Evolutionary conservation across 1,140 invertebrate species (phyloP).

Genomic region (Cyphomyrmex costatus): DNA sequence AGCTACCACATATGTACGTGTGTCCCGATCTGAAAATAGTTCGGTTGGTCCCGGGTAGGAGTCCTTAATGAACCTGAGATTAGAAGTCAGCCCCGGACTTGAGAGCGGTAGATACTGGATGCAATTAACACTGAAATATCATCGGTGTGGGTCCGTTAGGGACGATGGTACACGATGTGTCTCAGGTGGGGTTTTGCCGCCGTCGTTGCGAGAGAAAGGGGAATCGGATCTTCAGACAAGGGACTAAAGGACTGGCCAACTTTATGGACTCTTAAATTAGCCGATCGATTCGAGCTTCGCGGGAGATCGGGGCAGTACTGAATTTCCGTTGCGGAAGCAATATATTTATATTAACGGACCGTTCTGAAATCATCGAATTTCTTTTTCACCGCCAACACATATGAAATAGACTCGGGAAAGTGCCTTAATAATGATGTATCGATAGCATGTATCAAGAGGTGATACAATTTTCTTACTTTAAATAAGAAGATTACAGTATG

Average conservation of each 20-base stretch:
- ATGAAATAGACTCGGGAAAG: neutral
- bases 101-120: conserved; percentile 79
- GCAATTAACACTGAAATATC: conserved; percentile 85
- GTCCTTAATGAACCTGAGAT: conserved; percentile 84
- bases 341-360: conserved; percentile 1
- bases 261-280: conserved; percentile 81
- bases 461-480: neutral
- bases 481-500: neutral
- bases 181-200: conserved; percentile 64
- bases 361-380: neutral
- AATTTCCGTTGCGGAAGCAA: conserved; percentile 41
- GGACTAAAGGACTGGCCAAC: conserved; percentile 72
- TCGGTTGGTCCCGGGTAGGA: conserved; percentile 69
- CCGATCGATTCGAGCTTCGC: conserved; percentile 63
- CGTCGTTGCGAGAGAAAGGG: conserved; percentile 20
- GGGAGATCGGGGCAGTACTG: conserved; percentile 35
- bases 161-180: conserved; percentile 69
- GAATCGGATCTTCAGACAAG: conserved; percentile 71
- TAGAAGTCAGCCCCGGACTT: conserved; percentile 79
- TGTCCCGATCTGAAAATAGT: conserved; percentile 80
- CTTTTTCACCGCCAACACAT: neutral
- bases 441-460: too few species aligned
- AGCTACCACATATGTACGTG: conserved; percentile 69
- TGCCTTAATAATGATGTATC: neutral
- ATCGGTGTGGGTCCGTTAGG: conserved; percentile 79